A percentile compares a stretch with the other conserved stretches of the same genome.
Evolutionary conservation across 2,797 vertebrate species (phyloP).

Genomic region (Malurus splendens): DNA sequence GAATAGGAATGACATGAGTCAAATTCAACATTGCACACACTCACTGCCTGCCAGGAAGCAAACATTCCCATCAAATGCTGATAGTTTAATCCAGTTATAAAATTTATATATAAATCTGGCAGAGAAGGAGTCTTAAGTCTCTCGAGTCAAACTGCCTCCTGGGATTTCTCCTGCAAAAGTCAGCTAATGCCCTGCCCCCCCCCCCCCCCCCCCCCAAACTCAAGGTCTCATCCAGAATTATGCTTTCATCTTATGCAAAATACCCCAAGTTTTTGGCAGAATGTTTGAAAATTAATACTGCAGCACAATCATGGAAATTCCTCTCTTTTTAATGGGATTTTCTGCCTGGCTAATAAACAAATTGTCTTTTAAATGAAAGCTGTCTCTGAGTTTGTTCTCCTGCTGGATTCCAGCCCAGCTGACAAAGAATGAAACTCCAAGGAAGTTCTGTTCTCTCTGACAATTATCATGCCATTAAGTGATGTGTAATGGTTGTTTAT

Average conservation of each 20-base stretch:
- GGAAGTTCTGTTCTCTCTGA: background rate
- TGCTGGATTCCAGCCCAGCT: background rate
- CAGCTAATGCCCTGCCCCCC: background rate
- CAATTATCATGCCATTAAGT: background rate
- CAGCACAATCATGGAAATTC: background rate
- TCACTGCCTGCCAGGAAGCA: background rate
- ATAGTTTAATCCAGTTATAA: background rate
- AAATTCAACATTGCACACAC: background rate
- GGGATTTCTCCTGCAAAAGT: background rate
- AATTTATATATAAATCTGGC: background rate
- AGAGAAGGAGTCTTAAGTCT: background rate
- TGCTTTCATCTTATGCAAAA: background rate
- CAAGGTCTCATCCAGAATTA: background rate
- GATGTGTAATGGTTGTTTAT: background rate
- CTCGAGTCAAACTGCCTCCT: background rate
- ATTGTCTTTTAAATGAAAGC: background rate
- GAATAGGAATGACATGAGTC: background rate
- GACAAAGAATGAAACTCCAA: background rate
- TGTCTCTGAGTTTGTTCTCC: background rate
- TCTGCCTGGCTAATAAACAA: slow-evolving; percentile 19
- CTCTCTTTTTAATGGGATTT: background rate
- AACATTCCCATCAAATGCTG: background rate
- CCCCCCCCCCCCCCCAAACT: background rate
- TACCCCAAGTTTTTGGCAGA: background rate
- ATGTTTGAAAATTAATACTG: background rate